Evolutionary conservation across 1,140 invertebrate genomes (phyloP), one percentile per base, ranked within the genome.

Genomic region (Elymnias hypermnestra): DNA sequence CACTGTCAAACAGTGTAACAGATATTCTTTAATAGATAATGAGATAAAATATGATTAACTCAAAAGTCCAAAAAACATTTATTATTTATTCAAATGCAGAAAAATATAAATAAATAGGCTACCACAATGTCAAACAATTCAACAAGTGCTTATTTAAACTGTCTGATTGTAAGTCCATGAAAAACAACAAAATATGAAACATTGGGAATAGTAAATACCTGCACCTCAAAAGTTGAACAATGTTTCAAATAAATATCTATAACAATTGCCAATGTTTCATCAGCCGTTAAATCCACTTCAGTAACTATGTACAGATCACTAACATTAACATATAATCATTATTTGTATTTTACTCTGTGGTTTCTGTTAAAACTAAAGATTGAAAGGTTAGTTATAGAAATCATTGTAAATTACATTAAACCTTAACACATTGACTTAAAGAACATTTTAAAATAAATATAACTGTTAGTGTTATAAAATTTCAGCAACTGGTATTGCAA

Each of bases 61-160:
- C 3, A 36, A 14, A 36, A 36, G 33, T 3, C 33, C 33, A 36
- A 21, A 5, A 4, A 36, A 36, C 2, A 9, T 19, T 10, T 10
- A 12, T 22, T 35, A 23, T 15, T 33, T 43, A 21, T 22, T 43
- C 12, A 43, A 14, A 43, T 35, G 15, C 10, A 43, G 19, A 7
- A 22, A 23, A 39, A 25, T 36, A 22, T 23, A 25, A 36, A 25
- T 36, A 36, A 35, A 44, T 44, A 33, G 13, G 13, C 25, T 35
- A 18, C 14, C 14, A 36, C 37, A 58, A 58, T n/a, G 51, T 59
- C 41, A 53, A 55, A 61, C 42, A 52, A 53, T 57, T 44, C 12
- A 54, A 59, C 46, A 37, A 28, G 31, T 35, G 31, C 25, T 39
- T 37, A 53, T 28, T 53, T 29, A 38, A 38, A 53, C 31, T 36